Percentiles rank a stretch among this genome's conserved stretches.
Evolutionary conservation across 1,140 invertebrate genomes (phyloP).

Genomic region (Tribolium madens): DNA sequence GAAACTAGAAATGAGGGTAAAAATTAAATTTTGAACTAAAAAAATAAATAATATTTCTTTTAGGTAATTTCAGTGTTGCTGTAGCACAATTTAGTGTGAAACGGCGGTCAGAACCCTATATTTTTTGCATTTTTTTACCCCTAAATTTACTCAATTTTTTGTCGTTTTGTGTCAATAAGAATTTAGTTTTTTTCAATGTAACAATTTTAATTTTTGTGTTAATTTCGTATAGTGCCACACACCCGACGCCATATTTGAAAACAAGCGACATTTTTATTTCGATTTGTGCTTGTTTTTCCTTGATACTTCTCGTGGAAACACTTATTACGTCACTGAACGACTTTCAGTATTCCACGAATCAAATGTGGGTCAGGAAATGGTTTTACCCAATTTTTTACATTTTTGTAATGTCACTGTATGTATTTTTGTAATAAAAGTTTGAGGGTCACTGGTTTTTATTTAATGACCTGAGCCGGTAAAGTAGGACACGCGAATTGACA

Average conservation of each 20-base stretch:
- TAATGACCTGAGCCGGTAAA: not conserved
- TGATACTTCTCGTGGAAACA: slow-evolving; percentile 42
- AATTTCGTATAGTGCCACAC: slow-evolving; percentile 38
- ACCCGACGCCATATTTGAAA: slow-evolving; percentile 50
- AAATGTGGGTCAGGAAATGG: slow-evolving; percentile 11
- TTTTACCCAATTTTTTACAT: slow-evolving; percentile 32
- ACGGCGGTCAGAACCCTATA: slow-evolving; percentile 41
- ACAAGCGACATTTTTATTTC: slow-evolving; percentile 49
- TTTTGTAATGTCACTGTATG: slow-evolving; percentile 35
- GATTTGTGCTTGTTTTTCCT: slow-evolving; percentile 43
- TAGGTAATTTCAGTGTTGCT: slow-evolving; percentile 51
- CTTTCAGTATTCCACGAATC: too few relatives aligned
- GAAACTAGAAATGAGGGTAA: slow-evolving; percentile 19
- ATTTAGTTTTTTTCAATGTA: slow-evolving; percentile 14
- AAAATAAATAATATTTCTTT: slow-evolving; percentile 4
- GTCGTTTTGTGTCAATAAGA: slow-evolving; percentile 44
- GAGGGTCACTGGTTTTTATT: not conserved
- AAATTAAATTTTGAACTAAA: not conserved
- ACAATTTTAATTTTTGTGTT: slow-evolving; percentile 16
- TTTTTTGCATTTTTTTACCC: slow-evolving; percentile 44
- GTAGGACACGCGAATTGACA: too few relatives aligned
- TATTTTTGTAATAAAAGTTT: slow-evolving; percentile 23
- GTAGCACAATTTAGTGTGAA: slow-evolving; percentile 42
- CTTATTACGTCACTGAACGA: not conserved
- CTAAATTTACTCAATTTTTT: slow-evolving; percentile 47